phyloP scores from a whole-genome alignment of 2,888 invertebrate genomes.

The Erannis defoliaria region DNA sequence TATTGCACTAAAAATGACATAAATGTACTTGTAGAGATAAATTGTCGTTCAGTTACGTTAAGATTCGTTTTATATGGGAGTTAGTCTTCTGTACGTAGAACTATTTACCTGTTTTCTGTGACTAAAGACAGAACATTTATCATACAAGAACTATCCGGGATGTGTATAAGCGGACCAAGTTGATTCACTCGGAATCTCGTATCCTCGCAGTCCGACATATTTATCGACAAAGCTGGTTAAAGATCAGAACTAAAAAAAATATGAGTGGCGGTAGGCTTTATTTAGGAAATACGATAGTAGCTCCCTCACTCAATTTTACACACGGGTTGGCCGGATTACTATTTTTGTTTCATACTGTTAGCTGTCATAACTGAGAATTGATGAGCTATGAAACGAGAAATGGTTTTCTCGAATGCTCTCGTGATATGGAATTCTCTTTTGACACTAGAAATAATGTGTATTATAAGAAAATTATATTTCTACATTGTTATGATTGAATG shows the following conservation, averaged over 20 bases:
- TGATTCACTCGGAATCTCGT: constrained; percentile 19
- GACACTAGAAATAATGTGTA: background rate
- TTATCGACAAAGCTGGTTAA: background rate
- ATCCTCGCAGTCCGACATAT: background rate
- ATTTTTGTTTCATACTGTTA: constrained; percentile 23
- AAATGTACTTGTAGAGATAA: no score
- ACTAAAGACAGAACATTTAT: constrained; percentile 3
- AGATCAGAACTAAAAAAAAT: background rate
- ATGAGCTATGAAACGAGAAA: constrained; percentile 26
- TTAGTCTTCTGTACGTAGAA: no score
- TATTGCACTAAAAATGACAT: no score
- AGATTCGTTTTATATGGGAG: no score
- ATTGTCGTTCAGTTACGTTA: no score
- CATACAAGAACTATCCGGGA: constrained; percentile 1
- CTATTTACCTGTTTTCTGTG: no score
- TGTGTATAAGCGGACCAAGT: background rate
- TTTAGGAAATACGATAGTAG: background rate
- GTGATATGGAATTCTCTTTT: constrained; percentile 9
- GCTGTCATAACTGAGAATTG: constrained; percentile 31
- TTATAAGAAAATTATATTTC: background rate
- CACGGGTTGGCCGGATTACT: background rate
- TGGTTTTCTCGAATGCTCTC: constrained; percentile 18
- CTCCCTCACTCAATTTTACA: background rate
- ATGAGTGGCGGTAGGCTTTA: no score
- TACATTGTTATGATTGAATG: background rate